These are phyloP conservation scores for Bothrops jararaca DNA, from an alignment of 2,113 vertebrate genomes.

Conservation along the genomic window DNA sequence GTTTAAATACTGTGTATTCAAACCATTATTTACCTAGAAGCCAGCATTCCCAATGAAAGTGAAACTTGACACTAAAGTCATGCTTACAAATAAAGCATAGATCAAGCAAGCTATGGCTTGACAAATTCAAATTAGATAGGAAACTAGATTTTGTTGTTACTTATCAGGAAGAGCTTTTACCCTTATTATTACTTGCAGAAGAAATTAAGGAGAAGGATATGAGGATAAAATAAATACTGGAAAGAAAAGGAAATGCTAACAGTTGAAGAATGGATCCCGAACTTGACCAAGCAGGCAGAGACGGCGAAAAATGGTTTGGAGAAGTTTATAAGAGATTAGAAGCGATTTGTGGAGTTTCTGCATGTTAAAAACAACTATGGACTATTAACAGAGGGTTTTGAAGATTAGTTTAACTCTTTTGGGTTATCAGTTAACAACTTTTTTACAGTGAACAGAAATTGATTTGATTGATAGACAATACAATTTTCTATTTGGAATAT, in stretches of 20 bases:
- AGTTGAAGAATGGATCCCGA: neutral
- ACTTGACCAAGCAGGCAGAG: neutral
- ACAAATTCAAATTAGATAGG: neutral
- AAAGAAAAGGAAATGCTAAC: neutral
- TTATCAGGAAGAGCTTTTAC: neutral
- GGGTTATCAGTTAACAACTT: neutral
- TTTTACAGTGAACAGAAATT: neutral
- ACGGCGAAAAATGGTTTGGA: neutral
- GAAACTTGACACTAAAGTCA: neutral
- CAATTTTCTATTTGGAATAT: neutral
- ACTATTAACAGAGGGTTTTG: neutral
- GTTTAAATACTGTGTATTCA: neutral
- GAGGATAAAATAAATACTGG: neutral
- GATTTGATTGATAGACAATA: neutral
- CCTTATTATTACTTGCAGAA: neutral
- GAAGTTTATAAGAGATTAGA: neutral
- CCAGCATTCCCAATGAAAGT: neutral
- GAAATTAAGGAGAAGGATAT: neutral
- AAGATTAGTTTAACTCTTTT: neutral
- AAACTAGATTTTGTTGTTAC: neutral
- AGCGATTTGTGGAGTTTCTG: neutral
- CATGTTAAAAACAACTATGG: neutral
- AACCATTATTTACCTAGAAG: neutral
- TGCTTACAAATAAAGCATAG: neutral
- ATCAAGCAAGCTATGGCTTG: neutral